Conservation (phyloP, 1,140 invertebrate genomes). For the Drosophila elegans region DNA sequence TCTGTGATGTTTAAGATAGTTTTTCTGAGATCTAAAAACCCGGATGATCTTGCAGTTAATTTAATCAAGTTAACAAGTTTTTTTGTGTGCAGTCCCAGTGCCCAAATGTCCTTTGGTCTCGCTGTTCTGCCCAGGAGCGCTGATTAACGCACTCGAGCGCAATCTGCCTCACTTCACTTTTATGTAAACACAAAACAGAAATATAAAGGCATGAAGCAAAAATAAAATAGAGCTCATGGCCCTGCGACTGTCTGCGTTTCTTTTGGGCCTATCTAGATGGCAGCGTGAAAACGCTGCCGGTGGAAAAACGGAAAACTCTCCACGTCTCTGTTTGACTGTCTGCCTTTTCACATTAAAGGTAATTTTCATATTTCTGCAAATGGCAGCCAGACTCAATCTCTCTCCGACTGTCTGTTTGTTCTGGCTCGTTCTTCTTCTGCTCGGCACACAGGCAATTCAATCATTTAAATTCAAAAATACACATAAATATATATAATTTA, state of each 20-base stretch:
- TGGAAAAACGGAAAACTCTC: slow-evolving; percentile 23
- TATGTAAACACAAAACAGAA: slow-evolving; percentile 82
- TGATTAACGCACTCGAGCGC: slow-evolving; percentile 82
- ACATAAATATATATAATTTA: slow-evolving; percentile 65
- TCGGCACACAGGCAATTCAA: slow-evolving; percentile 66
- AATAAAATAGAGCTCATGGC: slow-evolving; percentile 73
- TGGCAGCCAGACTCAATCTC: slow-evolving; percentile 40
- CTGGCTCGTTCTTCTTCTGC: slow-evolving; percentile 19
- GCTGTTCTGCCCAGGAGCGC: slow-evolving; percentile 62
- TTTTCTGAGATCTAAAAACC: background rate
- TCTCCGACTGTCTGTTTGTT: slow-evolving; percentile 15
- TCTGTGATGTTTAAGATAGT: too few relatives aligned
- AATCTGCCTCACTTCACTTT: slow-evolving; percentile 82
- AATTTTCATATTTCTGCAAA: slow-evolving; percentile 80
- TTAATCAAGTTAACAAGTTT: background rate
- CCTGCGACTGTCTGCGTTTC: slow-evolving; percentile 26
- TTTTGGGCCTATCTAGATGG: slow-evolving; percentile 41
- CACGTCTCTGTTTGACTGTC: slow-evolving; percentile 35
- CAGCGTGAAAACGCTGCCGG: slow-evolving; percentile 36
- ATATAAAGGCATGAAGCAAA: slow-evolving; percentile 74
- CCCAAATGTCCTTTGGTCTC: slow-evolving; percentile 4
- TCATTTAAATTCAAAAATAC: slow-evolving; percentile 78
- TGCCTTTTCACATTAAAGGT: slow-evolving; percentile 74
- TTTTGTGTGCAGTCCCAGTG: slow-evolving; percentile 17
- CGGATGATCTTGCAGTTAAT: background rate